Evolutionary conservation across 2,113 vertebrate genomes (phyloP), one percentile per base, ranked within the genome.

Genomic region (Gasterosteus aculeatus): DNA sequence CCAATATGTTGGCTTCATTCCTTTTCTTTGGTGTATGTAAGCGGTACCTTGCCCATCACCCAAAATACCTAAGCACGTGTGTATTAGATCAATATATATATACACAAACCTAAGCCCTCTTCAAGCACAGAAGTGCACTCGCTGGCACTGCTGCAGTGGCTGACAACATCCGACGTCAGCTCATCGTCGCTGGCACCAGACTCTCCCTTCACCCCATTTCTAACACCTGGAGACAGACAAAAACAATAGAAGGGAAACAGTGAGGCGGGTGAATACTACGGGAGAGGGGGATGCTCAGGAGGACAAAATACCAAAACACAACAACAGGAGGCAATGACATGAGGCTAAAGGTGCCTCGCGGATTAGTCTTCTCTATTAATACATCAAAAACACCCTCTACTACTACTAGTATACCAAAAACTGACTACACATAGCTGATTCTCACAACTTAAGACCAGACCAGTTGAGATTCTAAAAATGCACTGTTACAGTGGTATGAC

Each of bases 121-220:
- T 98, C 97, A 10, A 94, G 68, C 5, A 95, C 90, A 15, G 96
- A 94, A 41, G 95, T 78, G 5, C 87, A 94, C 70, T 98, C 97
- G 10, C 97, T 98, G 89, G 96, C 90, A 19, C 95, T 97, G 92
- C 97, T 98, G 88, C 88, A 95, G 90, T 95, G 95, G 87, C 96
- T 97, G 77, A 95, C 92, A 47, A 96, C 89, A 47, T 99, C 98
- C 19, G 96, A 97, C 12, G 88, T 92, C 14, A 95, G 90, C 67
- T 99, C 98, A 10, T 99, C 97, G 10, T 99, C 98, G 33, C 98
- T 99, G 88, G 93, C 94, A 11, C 91, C 94, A 0, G 94, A 95
- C 64, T 97, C 96, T 2, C 85, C 95, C 73, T 95, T 96, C 31
- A 92, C 69, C 35, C 95, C 94, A 80, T 95, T 95, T 69, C 78